phyloP scores from a whole-genome alignment of 1,140 invertebrate species.

The Linepithema humile region DNA sequence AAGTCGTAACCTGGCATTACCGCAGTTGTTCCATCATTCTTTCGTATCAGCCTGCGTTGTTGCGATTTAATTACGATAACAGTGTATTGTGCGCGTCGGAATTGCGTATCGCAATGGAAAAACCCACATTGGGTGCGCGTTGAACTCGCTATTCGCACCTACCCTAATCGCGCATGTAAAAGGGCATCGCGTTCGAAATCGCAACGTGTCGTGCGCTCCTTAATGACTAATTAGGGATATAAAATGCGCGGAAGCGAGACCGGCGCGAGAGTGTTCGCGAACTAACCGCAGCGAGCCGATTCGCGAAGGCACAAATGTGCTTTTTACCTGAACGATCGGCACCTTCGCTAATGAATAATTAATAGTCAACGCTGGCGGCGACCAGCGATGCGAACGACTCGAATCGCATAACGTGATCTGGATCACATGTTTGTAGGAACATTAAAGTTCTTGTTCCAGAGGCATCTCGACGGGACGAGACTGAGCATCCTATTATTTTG shows the following conservation, averaged over 20 bases:
- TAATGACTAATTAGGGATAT: conserved; percentile 66
- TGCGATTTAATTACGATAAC: conserved; percentile 32
- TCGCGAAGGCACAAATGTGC: conserved; percentile 12
- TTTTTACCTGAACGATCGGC: conserved; percentile 40
- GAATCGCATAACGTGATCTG: background rate
- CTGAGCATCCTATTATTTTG: background rate
- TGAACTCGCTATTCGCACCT: conserved; percentile 8
- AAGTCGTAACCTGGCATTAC: background rate
- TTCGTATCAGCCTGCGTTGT: background rate
- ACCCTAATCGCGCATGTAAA: conserved; percentile 45
- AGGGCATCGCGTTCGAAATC: conserved; percentile 35
- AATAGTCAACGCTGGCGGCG: background rate
- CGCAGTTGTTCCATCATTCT: background rate
- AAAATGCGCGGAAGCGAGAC: background rate
- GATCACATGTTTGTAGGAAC: conserved; percentile 1
- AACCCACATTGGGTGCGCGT: conserved; percentile 26
- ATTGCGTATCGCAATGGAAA: background rate
- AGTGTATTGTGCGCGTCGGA: background rate
- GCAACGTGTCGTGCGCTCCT: conserved; percentile 41
- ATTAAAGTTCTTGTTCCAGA: background rate
- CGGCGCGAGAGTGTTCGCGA: background rate
- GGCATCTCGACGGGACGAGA: background rate
- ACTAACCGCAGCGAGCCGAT: background rate
- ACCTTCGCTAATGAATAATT: conserved; percentile 50
- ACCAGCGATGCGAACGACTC: conserved; percentile 3